Conservation (phyloP, 1,140 invertebrate genomes). For the Hyposmocoma kahamanoa region DNA sequence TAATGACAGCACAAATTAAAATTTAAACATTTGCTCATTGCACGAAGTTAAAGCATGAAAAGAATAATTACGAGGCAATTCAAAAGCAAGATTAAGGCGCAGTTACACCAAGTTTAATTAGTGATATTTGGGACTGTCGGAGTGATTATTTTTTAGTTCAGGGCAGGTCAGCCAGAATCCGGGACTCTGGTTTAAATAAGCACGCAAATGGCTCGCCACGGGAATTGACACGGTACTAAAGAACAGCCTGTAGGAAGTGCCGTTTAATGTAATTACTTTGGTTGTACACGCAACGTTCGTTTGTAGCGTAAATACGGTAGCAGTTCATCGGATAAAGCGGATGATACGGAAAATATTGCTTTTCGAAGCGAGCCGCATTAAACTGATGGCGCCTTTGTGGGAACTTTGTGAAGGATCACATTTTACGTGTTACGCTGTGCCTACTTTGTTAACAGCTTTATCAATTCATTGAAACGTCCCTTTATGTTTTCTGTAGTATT, state of each 20-base stretch:
- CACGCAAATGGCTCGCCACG: constrained; percentile 25
- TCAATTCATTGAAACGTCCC: no score
- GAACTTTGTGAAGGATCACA: neutral
- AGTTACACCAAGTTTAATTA: constrained; percentile 12
- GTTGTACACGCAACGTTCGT: constrained; percentile 18
- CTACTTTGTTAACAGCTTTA: no score
- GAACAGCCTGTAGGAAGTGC: constrained; percentile 21
- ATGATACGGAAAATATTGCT: neutral
- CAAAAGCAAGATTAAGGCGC: constrained; percentile 3
- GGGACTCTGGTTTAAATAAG: constrained; percentile 29
- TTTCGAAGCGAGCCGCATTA: neutral
- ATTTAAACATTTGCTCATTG: no score
- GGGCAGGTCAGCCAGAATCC: constrained; percentile 6
- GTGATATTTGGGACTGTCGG: constrained; percentile 17
- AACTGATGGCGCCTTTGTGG: neutral
- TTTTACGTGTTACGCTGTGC: no score
- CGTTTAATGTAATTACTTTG: constrained; percentile 28
- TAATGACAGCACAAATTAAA: no score
- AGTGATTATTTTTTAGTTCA: constrained; percentile 18
- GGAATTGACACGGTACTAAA: constrained; percentile 22
- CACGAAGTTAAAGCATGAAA: no score
- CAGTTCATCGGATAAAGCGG: neutral
- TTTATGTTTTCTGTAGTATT: no score
- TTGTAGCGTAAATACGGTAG: neutral
- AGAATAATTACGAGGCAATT: no score